Conservation (phyloP, 2,888 invertebrate species). For the Byasa hedistus region DNA sequence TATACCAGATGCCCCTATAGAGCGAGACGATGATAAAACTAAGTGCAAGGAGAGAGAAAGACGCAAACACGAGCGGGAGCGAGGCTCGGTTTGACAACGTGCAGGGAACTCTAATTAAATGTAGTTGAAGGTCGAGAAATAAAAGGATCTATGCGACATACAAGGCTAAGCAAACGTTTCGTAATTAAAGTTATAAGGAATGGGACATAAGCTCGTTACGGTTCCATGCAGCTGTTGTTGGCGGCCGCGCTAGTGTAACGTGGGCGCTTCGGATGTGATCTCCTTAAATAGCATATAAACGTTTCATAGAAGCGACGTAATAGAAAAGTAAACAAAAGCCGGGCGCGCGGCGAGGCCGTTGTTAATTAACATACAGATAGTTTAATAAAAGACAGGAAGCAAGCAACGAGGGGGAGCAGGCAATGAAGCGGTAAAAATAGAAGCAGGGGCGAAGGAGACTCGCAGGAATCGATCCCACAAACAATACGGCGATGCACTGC, state of each 20-base stretch:
- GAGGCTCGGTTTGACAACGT: constrained; percentile 66
- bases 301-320: constrained; percentile 62
- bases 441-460: constrained; percentile 69
- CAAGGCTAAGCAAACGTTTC: constrained; percentile 36
- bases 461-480: constrained; percentile 69
- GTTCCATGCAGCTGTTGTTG: constrained; percentile 44
- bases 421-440: constrained; percentile 81
- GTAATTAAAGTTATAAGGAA: constrained; percentile 37
- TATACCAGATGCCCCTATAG: constrained; percentile 77
- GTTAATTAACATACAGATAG: constrained; percentile 80
- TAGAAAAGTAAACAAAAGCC: constrained; percentile 70
- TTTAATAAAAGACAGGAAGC: constrained; percentile 80
- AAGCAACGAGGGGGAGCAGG: constrained; percentile 71
- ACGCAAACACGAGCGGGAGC: constrained; percentile 52
- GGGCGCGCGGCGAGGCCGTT: constrained; percentile 65
- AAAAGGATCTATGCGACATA: constrained; percentile 52
- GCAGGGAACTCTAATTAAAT: constrained; percentile 73
- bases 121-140: constrained; percentile 72
- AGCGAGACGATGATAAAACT: constrained; percentile 64
- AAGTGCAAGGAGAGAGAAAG: constrained; percentile 56
- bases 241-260: constrained; percentile 32
- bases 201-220: constrained; percentile 27
- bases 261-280: constrained; percentile 41
- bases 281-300: constrained; percentile 55
- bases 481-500: constrained; percentile 66